Base-by-base conservation (phyloP, 37 sponge, comb jelly and placozoan species). In the Hexactinellida sp. region DNA sequence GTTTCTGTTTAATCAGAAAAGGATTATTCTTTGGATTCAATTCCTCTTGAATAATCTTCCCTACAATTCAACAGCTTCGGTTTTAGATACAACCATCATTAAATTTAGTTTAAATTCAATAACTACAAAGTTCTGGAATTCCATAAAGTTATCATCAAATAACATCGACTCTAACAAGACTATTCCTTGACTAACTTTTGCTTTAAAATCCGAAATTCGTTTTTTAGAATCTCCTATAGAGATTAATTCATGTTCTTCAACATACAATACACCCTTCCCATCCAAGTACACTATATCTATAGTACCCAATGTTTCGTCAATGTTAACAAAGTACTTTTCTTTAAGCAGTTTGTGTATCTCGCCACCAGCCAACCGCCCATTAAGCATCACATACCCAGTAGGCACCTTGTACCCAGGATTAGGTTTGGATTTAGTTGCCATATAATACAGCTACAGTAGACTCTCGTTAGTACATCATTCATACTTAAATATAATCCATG, bases 71-170 rank as follows among this genome's bases (percentile, higher is more conserved):
- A 28, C 76, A 25, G 76, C 76, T 63, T 63, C 76, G 5, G 1
- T 63, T 63, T 63, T 63, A 63, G 76, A 63, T n/a, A 23, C 76
- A n/a, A 63, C 76, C 76, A 63, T 63, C 76, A 63, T 63, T n/a
- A 63, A 25, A n/a, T 28, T 63, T 25, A 63, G 5, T 28, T 63
- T 63, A 23, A 25, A n/a, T 28, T 63, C 76, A 63, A 63, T 63
- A 3, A 63, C 76, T 21, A 63, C 30, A 63, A 25, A 63, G 5
- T 63, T 28, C 30, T 63, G 76, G 5, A 63, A 63, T 63, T 63
- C 28, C 76, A 63, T 63, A 23, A 63, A 63, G 3, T 63, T 10
- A 25, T 63, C 76, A 63, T 63, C 25, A 63, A 63, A 63, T 21
- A 21, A 21, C 13, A 63, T 28, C 3, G 76, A 63, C 34, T 63